Percentiles rank a stretch among this genome's conserved stretches.
These are phyloP conservation scores for Oasisia sp. DNA, from an alignment of 2,888 invertebrate species.

Conservation along the genomic window DNA sequence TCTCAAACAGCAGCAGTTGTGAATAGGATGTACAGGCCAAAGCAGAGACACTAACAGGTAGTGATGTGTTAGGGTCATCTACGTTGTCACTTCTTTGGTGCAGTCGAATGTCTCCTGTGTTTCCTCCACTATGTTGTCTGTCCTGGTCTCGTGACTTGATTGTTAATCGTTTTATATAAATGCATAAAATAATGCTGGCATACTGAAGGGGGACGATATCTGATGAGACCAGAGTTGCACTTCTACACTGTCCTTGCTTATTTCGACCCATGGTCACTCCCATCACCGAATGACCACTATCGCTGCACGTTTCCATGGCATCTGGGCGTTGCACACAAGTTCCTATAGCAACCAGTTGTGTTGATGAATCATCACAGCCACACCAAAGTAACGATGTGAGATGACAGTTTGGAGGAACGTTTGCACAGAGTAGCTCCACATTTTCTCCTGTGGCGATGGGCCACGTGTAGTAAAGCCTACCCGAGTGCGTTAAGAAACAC, in stretches of 20 bases:
- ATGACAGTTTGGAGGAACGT: background rate
- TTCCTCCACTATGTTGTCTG: background rate
- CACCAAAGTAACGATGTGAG: background rate
- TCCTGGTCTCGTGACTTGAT: background rate
- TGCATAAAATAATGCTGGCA: background rate
- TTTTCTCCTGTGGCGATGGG: background rate
- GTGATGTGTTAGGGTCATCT: background rate
- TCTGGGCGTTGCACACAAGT: background rate
- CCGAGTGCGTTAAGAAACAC: background rate
- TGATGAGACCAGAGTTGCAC: background rate
- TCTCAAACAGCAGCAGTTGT: background rate
- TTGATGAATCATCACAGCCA: background rate
- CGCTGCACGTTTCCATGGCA: conserved; percentile 6
- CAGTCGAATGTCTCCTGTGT: background rate
- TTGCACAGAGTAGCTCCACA: background rate
- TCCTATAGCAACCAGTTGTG: background rate
- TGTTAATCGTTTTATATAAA: background rate
- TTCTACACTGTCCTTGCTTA: background rate
- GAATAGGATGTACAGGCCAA: background rate
- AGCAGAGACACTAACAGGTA: background rate
- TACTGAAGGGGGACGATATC: background rate
- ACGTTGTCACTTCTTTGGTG: background rate
- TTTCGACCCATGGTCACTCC: background rate
- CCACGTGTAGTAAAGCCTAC: background rate
- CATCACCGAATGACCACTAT: background rate